Evolutionary conservation across 2,888 invertebrate species (phyloP).

Genomic region (Drosophila nigricruria): DNA sequence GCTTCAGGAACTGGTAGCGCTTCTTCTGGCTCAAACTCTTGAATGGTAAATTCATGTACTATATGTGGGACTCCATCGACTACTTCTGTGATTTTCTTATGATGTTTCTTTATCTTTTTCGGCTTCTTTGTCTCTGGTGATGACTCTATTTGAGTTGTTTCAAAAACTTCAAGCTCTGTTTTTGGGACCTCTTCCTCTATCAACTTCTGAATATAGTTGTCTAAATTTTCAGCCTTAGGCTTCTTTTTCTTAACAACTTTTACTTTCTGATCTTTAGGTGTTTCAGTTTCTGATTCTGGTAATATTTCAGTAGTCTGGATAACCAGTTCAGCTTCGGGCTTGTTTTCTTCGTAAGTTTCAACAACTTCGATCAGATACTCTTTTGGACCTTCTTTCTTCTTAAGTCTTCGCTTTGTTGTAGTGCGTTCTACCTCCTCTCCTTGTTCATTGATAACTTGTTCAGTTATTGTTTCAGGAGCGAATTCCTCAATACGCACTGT

Average conservation of each 20-base stretch:
- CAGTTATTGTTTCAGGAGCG: constrained; percentile 83
- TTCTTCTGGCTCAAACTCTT: constrained; percentile 68
- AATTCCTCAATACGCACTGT: constrained; percentile 78
- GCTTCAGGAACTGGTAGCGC: constrained; percentile 35
- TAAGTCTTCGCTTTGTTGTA: constrained; percentile 82
- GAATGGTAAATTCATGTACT: constrained; percentile 73
- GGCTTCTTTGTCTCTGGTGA: constrained; percentile 75
- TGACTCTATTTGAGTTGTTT: constrained; percentile 81
- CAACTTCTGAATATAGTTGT: constrained; percentile 78
- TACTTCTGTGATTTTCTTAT: constrained; percentile 80
- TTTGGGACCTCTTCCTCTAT: constrained; percentile 83
- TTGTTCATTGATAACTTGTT: constrained; percentile 82
- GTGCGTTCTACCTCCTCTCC: constrained; percentile 80
- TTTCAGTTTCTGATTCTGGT: constrained; percentile 48
- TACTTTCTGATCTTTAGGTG: constrained; percentile 46
- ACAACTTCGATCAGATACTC: constrained; percentile 85
- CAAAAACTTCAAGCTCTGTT: constrained; percentile 83
- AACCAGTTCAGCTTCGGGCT: constrained; percentile 84
- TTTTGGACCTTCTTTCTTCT: constrained; percentile 85
- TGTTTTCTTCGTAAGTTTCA: constrained; percentile 84
- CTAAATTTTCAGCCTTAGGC: constrained; percentile 73
- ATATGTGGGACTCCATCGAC: constrained; percentile 75
- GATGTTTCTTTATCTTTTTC: constrained; percentile 82
- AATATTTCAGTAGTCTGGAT: constrained; percentile 84
- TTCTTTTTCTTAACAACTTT: constrained; percentile 80